Conservation (phyloP, 2,888 invertebrate species). For the Leucoma salicis region DNA sequence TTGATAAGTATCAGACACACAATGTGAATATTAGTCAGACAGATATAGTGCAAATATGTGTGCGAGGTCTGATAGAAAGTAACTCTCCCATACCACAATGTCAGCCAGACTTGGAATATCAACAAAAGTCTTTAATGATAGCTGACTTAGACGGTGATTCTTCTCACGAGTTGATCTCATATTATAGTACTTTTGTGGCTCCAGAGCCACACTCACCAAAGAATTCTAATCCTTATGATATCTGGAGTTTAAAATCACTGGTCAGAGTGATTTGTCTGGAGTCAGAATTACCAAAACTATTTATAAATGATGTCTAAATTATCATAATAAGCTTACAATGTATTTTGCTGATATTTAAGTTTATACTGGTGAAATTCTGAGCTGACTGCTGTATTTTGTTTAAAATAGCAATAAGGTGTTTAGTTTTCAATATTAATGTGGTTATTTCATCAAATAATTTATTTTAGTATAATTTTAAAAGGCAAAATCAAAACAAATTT, state of each 20-base stretch:
- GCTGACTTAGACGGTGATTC: slow-evolving; percentile 89
- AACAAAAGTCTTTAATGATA: slow-evolving; percentile 87
- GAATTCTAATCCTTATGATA: slow-evolving; percentile 59
- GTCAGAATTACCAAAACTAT: slow-evolving; percentile 87
- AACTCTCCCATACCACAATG: slow-evolving; percentile 74
- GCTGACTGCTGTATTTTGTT: slow-evolving; percentile 49
- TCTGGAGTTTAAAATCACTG: slow-evolving; percentile 85
- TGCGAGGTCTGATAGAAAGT: slow-evolving; percentile 55
- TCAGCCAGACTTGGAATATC: slow-evolving; percentile 88
- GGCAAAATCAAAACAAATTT: no score
- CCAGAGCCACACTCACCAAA: slow-evolving; percentile 63
- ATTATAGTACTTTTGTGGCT: slow-evolving; percentile 84
- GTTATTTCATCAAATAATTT: no score
- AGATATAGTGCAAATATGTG: slow-evolving; percentile 89
- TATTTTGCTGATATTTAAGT: slow-evolving; percentile 29
- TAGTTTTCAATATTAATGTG: no score
- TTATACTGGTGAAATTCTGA: slow-evolving; percentile 29
- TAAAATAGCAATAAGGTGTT: no score
- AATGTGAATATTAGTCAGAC: slow-evolving; percentile 90
- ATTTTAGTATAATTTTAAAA: no score
- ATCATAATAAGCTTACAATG: slow-evolving; percentile 25
- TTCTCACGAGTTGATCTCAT: slow-evolving; percentile 89
- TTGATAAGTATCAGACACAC: slow-evolving; percentile 87
- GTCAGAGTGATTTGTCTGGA: slow-evolving; percentile 87
- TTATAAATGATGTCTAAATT: slow-evolving; percentile 68